phyloP scores from a whole-genome alignment of 2,888 invertebrate genomes.

The Sylvicola cinctus region DNA sequence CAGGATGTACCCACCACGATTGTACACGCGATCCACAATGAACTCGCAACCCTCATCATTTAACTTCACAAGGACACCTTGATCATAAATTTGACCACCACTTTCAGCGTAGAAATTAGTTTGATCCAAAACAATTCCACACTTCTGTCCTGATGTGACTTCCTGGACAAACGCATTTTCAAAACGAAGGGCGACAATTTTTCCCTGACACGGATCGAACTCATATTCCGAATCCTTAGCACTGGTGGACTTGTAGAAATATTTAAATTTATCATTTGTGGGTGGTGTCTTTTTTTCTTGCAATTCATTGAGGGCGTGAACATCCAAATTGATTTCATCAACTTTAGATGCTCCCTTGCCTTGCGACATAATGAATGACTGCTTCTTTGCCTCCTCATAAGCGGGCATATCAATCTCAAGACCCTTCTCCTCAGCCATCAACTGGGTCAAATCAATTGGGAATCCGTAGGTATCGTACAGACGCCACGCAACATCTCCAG shows the following conservation, averaged over 20 bases:
- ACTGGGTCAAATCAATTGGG: slow-evolving; percentile 87
- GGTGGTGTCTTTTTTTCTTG: slow-evolving; percentile 52
- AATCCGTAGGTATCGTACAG: slow-evolving; percentile 99
- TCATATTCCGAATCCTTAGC: slow-evolving; percentile 50
- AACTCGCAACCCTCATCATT: slow-evolving; percentile 78
- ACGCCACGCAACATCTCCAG: slow-evolving; percentile 95
- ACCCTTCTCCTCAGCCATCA: slow-evolving; percentile 95
- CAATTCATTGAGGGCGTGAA: slow-evolving; percentile 84
- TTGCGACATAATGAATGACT: slow-evolving; percentile 75
- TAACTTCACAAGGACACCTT: slow-evolving; percentile 70
- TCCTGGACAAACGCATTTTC: slow-evolving; percentile 69
- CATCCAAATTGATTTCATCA: slow-evolving; percentile 75
- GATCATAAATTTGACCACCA: slow-evolving; percentile 96
- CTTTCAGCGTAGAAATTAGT: slow-evolving; percentile 98
- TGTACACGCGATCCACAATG: slow-evolving; percentile 79
- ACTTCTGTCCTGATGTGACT: slow-evolving; percentile 67
- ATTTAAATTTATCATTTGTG: slow-evolving; percentile 86
- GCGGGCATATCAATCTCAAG: slow-evolving; percentile 66
- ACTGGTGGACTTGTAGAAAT: slow-evolving; percentile 53
- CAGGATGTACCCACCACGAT: slow-evolving; percentile 87
- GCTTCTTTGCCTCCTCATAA: slow-evolving; percentile 85
- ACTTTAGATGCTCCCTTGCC: slow-evolving; percentile 61
- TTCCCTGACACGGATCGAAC: slow-evolving; percentile 51
- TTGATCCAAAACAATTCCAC: slow-evolving; percentile 74
- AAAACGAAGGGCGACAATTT: slow-evolving; percentile 56